Percentiles rank a stretch among this genome's conserved stretches.
These are phyloP conservation scores for Collichthys lucidus DNA, from an alignment of 2,113 vertebrate species.

Conservation along the genomic window DNA sequence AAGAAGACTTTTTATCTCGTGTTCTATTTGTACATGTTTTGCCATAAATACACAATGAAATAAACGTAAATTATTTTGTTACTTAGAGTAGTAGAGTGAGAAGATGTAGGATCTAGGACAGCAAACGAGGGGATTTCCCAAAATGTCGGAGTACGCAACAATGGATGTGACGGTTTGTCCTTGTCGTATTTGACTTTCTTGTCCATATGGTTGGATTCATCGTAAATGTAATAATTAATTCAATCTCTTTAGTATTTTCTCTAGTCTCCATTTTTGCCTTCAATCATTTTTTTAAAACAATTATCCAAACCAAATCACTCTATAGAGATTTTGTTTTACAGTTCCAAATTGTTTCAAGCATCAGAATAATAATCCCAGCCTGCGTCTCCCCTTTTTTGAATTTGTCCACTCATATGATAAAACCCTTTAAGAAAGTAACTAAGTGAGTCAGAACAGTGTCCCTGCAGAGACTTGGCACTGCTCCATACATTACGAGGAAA, in stretches of 20 bases:
- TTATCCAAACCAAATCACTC: conserved; percentile 17
- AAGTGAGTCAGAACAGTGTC: conserved; percentile 14
- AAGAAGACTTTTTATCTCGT: neutral
- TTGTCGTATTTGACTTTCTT: neutral
- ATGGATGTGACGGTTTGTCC: neutral
- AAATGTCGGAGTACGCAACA: neutral
- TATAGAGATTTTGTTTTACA: neutral
- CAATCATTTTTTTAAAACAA: too few relatives aligned
- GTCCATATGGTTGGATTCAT: neutral
- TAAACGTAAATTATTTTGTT: too few relatives aligned
- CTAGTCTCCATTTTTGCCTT: too few relatives aligned
- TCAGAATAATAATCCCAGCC: conserved; percentile 24
- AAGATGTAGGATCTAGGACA: neutral
- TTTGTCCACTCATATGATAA: conserved; percentile 35
- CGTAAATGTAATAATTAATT: neutral
- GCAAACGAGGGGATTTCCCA: neutral
- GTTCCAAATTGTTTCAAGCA: conserved; percentile 14
- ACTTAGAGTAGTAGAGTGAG: too few relatives aligned
- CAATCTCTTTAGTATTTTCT: neutral
- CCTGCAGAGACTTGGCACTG: conserved; percentile 13
- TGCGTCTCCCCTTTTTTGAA: conserved; percentile 13
- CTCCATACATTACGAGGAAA: neutral
- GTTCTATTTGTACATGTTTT: neutral
- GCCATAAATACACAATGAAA: neutral
- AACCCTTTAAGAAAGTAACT: conserved; percentile 36